Base-by-base conservation (phyloP, 2,888 invertebrate genomes). In the Tholera decimalis region DNA sequence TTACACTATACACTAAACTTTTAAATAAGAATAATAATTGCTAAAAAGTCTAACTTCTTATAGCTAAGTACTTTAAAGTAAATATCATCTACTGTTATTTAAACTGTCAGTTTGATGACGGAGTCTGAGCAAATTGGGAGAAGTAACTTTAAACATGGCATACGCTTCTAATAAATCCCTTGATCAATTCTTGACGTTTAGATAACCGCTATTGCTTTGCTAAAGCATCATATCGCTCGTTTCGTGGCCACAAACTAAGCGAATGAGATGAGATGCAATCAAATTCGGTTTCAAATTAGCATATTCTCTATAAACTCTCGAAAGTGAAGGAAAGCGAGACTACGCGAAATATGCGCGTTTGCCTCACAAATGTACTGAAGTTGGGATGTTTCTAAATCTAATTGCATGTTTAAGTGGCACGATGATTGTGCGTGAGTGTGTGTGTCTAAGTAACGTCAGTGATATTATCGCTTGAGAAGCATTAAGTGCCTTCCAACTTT, bases 261-360 rank as follows among this genome's bases (percentile, higher is more conserved):
- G 57, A 55, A n/a, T n/a, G n/a, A n/a, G n/a, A n/a, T n/a, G n/a
- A 70, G 73, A 75, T 74, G 53, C 57, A 66, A 82, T 77, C 75
- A 70, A 77, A 83, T 73, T 76, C 62, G 54, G 64, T 58, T n/a
- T 49, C 60, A 54, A 69, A 88, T 90, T 90, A 85, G 69, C 89
- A 90, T 90, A 88, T 84, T 77, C 74, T 61, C 75, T 64, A 75
- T 65, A 67, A 73, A 79, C 88, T 89, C 84, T 85, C 84, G 72
- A 79, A 83, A 78, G 73, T 83, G 77, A 80, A 84, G 75, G 87
- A 90, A 90, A 89, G 89, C 86, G 87, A 87, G 79, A 84, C 80
- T 67, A 39, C 63, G 72, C 68, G 43, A 44, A 51, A 54, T 71
- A 73, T 66, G 64, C 58, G 37, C 64, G 69, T 67, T 55, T 60